Base-by-base conservation (phyloP, 2,113 vertebrate species). In the Petromus typicus region DNA sequence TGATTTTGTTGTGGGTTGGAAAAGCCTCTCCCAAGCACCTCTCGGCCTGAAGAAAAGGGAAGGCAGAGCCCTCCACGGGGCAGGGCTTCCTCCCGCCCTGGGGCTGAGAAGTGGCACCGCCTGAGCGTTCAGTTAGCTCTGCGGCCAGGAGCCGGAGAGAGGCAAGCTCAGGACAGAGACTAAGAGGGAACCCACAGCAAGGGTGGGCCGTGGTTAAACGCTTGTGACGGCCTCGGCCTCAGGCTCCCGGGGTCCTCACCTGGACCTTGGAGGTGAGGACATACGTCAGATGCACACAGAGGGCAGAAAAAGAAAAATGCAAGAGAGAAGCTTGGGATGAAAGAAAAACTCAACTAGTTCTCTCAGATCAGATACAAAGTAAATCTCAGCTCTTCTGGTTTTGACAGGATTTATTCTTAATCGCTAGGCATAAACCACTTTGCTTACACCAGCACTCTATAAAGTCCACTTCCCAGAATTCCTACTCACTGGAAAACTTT, bases 381-480 rank as follows among this genome's bases (percentile, higher is more conserved):
- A 59, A 87, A 85, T 66, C 0, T 8, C 27, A 83, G 17, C 7
- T 56, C 13, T 71, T 93, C 45, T 61, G 9, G 6, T 75, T 78
- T 89, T 54, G 43, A 85, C 34, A 61, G 18, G 54, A 57, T 30
- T 66, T 16, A 71, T 80, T 92, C 32, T 63, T 40, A 75, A 40
- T 51, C 85, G 30, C 51, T 51, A 81, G 81, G 7, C 18, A 63
- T 16, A 45, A 85, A 5, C 2, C 40, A 63, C 8, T 86, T 92
- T 88, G 48, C 34, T 64, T 76, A 37, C 16, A 63, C 13, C 12
- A 66, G 22, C 48, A 67, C 40, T 2, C 23, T 8, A 0, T 69
- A 57, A 71, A 93, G 14, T 82, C 90, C 63, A 73, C 64, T 88
- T 54, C 34, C 9, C 4, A 66, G 43, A 92, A 92, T 90, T 71